These are phyloP conservation scores for Bombycilla garrulus DNA, from an alignment of 2,113 vertebrate genomes.

Conservation along the genomic window DNA sequence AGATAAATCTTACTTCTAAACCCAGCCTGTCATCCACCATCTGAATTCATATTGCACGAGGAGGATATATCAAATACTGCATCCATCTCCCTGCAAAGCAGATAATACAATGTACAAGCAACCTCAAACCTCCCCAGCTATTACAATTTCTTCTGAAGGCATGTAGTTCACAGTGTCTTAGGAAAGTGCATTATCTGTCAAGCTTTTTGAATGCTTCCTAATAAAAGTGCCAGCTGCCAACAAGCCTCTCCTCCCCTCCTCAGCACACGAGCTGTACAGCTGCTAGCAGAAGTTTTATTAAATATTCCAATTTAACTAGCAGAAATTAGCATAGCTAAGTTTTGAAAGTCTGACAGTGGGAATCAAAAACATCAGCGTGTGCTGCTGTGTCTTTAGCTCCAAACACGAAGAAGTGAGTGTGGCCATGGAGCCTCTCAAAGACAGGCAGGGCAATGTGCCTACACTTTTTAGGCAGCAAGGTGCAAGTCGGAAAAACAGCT, in stretches of 20 bases:
- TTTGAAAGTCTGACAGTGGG: neutral
- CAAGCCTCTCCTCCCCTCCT: neutral
- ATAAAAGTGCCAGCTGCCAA: neutral
- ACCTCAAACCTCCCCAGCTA: constrained; percentile 25
- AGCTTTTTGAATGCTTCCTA: neutral
- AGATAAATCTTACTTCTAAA: constrained; percentile 46
- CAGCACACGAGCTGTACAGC: neutral
- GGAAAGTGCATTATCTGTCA: neutral
- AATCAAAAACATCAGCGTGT: neutral
- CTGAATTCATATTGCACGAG: constrained; percentile 6
- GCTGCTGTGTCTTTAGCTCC: neutral
- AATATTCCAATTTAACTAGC: neutral
- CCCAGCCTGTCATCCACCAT: neutral
- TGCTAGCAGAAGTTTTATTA: neutral
- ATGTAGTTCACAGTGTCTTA: neutral
- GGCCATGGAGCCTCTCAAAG: neutral
- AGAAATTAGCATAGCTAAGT: constrained; percentile 7
- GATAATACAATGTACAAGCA: neutral
- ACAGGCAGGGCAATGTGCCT: neutral
- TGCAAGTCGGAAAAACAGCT: neutral
- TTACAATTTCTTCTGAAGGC: constrained; percentile 8
- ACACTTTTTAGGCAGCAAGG: neutral
- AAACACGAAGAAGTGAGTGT: neutral
- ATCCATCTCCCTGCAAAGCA: neutral
- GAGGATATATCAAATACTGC: neutral